phyloP scores from a whole-genome alignment of 2,888 invertebrate species.

The Fragum whitleyi region DNA sequence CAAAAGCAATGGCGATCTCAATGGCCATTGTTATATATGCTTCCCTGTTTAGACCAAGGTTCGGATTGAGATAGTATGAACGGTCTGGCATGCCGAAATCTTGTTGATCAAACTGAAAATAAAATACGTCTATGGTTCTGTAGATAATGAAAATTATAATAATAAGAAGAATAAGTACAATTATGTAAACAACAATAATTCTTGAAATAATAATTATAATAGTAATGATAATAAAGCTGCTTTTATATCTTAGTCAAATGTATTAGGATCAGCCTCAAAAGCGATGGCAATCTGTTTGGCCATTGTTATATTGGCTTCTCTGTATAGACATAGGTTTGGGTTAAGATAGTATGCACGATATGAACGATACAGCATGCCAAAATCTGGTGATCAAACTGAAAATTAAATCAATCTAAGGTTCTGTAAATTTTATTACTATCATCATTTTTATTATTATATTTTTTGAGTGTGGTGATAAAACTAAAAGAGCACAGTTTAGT shows the following conservation, averaged over 20 bases:
- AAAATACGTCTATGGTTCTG: too few species aligned
- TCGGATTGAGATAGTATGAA: constrained; percentile 90
- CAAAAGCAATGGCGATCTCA: constrained; percentile 92
- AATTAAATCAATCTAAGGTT: too few species aligned
- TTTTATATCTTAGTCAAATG: constrained; percentile 90
- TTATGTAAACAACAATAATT: too few species aligned
- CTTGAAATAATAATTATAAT: too few species aligned
- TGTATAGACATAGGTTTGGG: constrained; percentile 86
- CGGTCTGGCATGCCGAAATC: constrained; percentile 91
- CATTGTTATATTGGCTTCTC: constrained; percentile 94
- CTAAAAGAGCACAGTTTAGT: too few species aligned
- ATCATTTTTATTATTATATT: too few species aligned
- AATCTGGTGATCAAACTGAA: constrained; percentile 95
- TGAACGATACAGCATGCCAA: constrained; percentile 92
- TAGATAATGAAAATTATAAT: too few species aligned
- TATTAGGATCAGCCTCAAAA: constrained; percentile 90
- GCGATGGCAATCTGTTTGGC: constrained; percentile 93
- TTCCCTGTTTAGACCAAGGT: constrained; percentile 87
- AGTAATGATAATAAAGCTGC: too few species aligned
- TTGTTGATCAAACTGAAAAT: constrained; percentile 93
- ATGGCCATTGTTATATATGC: constrained; percentile 95
- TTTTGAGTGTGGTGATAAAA: too few species aligned
- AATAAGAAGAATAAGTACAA: too few species aligned
- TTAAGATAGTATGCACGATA: constrained; percentile 91
- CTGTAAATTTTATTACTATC: too few species aligned